These are phyloP conservation scores for Okamejei kenojei DNA, from an alignment of 2,797 vertebrate genomes.

Conservation along the genomic window DNA sequence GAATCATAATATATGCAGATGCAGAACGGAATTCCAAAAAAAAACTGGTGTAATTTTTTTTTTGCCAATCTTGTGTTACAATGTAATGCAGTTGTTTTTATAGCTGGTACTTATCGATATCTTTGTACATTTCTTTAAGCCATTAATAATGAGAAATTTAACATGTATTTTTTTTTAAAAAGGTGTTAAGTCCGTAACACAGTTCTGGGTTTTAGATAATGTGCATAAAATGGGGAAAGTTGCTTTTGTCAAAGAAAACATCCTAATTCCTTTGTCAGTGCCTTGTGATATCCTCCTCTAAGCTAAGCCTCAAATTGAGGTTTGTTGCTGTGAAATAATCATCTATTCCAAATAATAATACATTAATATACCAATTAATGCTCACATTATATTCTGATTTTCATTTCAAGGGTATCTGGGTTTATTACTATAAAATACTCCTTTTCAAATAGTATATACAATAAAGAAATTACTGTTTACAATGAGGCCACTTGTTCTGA, in stretches of 20 bases:
- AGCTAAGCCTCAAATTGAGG: background rate
- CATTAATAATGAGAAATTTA: background rate
- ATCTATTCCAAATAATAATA: background rate
- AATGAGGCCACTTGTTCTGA: background rate
- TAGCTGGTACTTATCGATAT: background rate
- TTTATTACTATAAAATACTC: background rate
- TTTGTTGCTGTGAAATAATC: background rate
- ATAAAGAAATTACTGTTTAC: slow-evolving; percentile 4
- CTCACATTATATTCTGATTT: background rate
- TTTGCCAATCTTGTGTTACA: background rate
- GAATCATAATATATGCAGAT: slow-evolving; percentile 24
- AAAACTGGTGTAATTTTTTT: background rate
- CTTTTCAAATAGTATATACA: background rate
- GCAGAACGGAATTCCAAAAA: background rate
- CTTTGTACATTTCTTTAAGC: slow-evolving; percentile 5
- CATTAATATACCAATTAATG: background rate
- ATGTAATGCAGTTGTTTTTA: background rate
- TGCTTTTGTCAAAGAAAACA: slow-evolving; percentile 1
- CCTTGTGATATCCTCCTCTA: slow-evolving; percentile 2
- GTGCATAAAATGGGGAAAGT: background rate
- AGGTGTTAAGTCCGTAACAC: background rate
- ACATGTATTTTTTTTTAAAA: background rate
- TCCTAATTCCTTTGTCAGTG: slow-evolving; percentile 6
- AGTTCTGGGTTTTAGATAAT: background rate
- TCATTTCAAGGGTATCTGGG: background rate